Evolutionary conservation across 2,888 invertebrate species (phyloP), one percentile per base, ranked within the genome.

Genomic region (Drosophila pseudotakahashii): DNA sequence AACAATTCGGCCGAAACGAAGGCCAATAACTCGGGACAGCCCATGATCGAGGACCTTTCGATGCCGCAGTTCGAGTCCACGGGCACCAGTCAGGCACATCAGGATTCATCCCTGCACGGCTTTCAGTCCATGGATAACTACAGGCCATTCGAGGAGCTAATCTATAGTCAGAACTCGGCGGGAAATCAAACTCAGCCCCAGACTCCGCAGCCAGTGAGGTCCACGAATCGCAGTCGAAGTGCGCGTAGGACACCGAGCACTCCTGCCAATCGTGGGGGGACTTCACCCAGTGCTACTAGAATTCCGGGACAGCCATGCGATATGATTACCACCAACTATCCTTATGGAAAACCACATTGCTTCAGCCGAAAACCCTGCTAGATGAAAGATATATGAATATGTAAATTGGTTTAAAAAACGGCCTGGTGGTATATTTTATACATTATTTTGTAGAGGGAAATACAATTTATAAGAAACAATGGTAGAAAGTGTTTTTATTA

Each of bases 81-180:
- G 6, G 45, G 9, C 10, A 7, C 14, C 2, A 47, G 30, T 30
- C 26, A 26, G 30, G 3, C 30, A 1, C 26, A 47, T 32, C 45
- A 45, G 45, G 16, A 14, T 7, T 16, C 7, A 10, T 57, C 75
- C 9, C 51, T 39, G 34, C 77, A 75, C 7, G 81, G 79, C 5
- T 81, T 73, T 13, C 53, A 54, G 1, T 54, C 85, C 7, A 79
- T 81, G 85, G 67, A 72, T 0, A 84, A 81, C 36, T 81, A 73
- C 69, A 64, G 50, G 0, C 64, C 79, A 9, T 84, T 73, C 32
- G 64, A 84, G 19, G 64, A 77, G 6, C 57, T 75, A 0, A 7
- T 71, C 16, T 42, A 37, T 3, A 23, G 16, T n/a, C 61, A 39
- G n/a, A 42, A 23, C 14, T 30, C 48, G 2, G 37, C 51, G 32